Base-by-base conservation (phyloP, 1,140 invertebrate species). In the Drosophila varians region DNA sequence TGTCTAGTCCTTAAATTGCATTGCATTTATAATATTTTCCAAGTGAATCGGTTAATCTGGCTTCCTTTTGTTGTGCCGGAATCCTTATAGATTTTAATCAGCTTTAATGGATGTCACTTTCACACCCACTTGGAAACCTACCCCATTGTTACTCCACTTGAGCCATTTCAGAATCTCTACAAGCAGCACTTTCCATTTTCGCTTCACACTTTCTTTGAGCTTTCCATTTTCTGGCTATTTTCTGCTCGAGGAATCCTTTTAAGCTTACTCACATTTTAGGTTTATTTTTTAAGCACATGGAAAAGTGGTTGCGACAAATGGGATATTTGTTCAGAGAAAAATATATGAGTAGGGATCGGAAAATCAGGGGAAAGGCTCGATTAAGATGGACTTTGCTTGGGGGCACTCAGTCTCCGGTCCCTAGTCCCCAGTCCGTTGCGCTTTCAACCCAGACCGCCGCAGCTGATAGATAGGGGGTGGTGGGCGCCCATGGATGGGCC, bases 381-480 rank as follows among this genome's bases (percentile, higher is more conserved):
- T 51, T 28, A 51, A 64, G 62, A 34, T 53, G 60, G 60, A 52
- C 56, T 70, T 54, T 46, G 14, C 38, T 26, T 54, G 31, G 45
- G 8, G n/a, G 34, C 34, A 31, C 28, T 31, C 28, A 11, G 5
- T 26, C 25, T 6, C 4, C 6, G 7, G 25, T 26, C 25, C 7
- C 4, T 1, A 5, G 26, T 36, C 23, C 45, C 43, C 62, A 66
- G 71, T 64, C 62, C 47, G 43, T 51, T 72, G 66, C 55, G 68
- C 73, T 72, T 82, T 51, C 78, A 84, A 86, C 80, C 75, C 76
- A 78, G 76, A 79, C 80, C 79, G 86, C 45, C 56, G 16, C 72
- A 60, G 36, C 38, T 34, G 48, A 45, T 31, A 11, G 28, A 31
- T 11, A 31, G 23, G 3, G 6, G 19, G 34, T 1, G 14, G 14